These are phyloP conservation scores for Tupaia chinensis DNA, from an alignment of 2,113 vertebrate species.

Conservation along the genomic window DNA sequence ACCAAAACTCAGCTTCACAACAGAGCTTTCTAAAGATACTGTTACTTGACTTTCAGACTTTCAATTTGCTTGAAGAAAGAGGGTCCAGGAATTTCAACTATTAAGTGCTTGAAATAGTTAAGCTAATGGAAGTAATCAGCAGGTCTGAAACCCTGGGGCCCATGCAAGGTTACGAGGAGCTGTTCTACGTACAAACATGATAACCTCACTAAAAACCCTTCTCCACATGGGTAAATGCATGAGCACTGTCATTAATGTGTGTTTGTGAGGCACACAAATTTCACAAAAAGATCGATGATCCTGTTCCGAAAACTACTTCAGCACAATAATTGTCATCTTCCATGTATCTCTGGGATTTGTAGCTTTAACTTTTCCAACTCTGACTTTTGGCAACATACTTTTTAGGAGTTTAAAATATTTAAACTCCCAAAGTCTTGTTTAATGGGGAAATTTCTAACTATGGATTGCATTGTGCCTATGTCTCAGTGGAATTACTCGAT, in stretches of 20 bases:
- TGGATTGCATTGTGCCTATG: constrained; percentile 3
- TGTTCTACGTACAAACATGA: not conserved
- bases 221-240: not conserved
- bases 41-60: constrained; percentile 75
- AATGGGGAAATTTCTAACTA: constrained; percentile 39
- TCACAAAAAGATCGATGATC: not conserved
- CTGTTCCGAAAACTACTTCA: constrained; percentile 10
- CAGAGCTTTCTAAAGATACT: constrained; percentile 82
- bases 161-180: not conserved
- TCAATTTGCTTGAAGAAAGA: constrained; percentile 75
- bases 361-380: not conserved
- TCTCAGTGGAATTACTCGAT: constrained; percentile 32
- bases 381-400: constrained; percentile 28
- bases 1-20: constrained; percentile 82
- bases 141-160: not conserved
- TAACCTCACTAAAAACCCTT: constrained; percentile 6
- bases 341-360: not conserved
- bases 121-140: constrained; percentile 44
- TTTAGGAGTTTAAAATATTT: not conserved
- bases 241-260: not conserved
- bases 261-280: not conserved
- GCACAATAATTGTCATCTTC: not conserved
- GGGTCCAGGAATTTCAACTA: constrained; percentile 68
- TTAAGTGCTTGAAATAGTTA: constrained; percentile 55
- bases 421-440: not conserved